Evolutionary conservation across 2,113 vertebrate genomes (phyloP).

Genomic region (Cygnus atratus): DNA sequence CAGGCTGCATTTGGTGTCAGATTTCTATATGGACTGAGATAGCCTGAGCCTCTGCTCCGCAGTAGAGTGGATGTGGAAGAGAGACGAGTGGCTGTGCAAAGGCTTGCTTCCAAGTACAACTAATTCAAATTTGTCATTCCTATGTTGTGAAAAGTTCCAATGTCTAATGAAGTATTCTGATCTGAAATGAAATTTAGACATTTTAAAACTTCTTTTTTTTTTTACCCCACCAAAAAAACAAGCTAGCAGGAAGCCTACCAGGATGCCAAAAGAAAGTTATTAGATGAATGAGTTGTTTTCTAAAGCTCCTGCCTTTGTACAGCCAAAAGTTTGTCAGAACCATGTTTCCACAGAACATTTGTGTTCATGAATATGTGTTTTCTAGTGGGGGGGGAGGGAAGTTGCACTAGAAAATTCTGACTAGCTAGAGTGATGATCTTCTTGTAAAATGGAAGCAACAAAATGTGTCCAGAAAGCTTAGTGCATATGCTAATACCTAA

Average conservation of each 20-base stretch:
- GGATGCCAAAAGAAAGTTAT: neutral
- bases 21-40: neutral
- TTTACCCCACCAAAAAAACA: neutral
- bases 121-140: neutral
- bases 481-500: neutral
- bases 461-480: neutral
- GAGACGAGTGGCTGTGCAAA: neutral
- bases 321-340: neutral
- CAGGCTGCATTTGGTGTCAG: neutral
- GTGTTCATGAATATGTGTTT: neutral
- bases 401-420: neutral
- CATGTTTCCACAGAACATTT: neutral
- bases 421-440: neutral
- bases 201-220: neutral
- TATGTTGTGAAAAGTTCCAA: neutral
- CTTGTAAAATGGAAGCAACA: neutral
- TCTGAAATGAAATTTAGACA: neutral
- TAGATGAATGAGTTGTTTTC: neutral
- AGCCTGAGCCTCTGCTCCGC: neutral
- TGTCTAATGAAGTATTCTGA: neutral
- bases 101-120: neutral
- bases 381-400: neutral
- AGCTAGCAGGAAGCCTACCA: neutral
- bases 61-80: neutral
- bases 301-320: neutral